phyloP scores from a whole-genome alignment of 2,113 vertebrate species.

The Abramis brama region DNA sequence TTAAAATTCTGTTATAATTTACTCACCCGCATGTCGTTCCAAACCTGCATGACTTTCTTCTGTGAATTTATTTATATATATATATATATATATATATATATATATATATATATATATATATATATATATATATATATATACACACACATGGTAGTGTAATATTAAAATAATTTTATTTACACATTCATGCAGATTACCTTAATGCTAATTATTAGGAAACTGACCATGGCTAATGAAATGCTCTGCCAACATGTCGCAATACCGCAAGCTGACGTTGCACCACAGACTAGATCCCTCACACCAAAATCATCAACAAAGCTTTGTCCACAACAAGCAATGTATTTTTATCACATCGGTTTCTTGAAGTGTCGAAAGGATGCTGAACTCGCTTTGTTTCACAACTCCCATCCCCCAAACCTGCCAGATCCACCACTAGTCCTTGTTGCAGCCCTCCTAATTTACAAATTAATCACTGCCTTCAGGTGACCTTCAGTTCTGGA shows the following conservation, averaged over 20 bases:
- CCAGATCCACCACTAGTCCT: background rate
- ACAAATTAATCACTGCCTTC: slow-evolving; percentile 4
- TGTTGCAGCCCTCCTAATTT: background rate
- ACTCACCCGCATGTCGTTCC: background rate
- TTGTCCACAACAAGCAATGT: background rate
- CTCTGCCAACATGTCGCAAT: background rate
- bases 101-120: no score
- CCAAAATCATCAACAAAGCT: background rate
- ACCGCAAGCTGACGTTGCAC: background rate
- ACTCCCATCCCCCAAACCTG: background rate
- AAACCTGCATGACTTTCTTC: background rate
- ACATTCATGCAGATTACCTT: background rate
- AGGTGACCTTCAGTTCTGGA: background rate
- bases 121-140: no score
- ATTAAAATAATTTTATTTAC: no score
- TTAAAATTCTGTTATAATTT: background rate
- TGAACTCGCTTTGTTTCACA: background rate
- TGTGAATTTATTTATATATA: background rate
- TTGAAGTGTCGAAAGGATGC: background rate
- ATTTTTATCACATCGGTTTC: background rate
- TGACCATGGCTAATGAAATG: background rate
- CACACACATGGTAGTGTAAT: no score
- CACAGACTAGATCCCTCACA: background rate
- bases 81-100: no score
- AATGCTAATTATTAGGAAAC: background rate